These are phyloP conservation scores for Apogon talboti DNA, from an alignment of 2,797 vertebrate genomes.

Conservation along the genomic window DNA sequence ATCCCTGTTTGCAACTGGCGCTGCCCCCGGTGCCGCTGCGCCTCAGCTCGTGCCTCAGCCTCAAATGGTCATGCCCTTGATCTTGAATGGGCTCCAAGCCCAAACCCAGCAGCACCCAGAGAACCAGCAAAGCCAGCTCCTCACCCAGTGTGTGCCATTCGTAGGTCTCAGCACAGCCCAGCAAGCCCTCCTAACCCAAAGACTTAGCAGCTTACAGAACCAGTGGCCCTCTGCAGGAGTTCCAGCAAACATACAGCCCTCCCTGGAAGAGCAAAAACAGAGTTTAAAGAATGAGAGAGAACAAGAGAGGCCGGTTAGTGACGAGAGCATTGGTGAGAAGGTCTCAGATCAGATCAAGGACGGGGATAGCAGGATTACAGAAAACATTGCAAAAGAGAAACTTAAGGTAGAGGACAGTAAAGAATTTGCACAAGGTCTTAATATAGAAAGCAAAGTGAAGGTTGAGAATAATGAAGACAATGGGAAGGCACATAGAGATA, in stretches of 20 bases:
- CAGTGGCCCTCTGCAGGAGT: slow-evolving; percentile 81
- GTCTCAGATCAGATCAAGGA: slow-evolving; percentile 50
- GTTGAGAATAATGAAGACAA: slow-evolving; percentile 57
- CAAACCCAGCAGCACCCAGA: slow-evolving; percentile 82
- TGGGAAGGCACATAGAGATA: slow-evolving; percentile 60
- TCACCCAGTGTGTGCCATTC: slow-evolving; percentile 85
- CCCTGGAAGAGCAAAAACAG: slow-evolving; percentile 69
- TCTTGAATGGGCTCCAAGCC: slow-evolving; percentile 83
- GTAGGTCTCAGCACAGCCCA: slow-evolving; percentile 84
- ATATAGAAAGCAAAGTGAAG: slow-evolving; percentile 62
- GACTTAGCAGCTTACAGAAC: slow-evolving; percentile 83
- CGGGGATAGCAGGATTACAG: slow-evolving; percentile 21
- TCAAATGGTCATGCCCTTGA: slow-evolving; percentile 87
- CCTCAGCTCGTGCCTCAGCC: slow-evolving; percentile 84
- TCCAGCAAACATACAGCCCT: slow-evolving; percentile 57
- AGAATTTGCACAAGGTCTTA: slow-evolving; percentile 49
- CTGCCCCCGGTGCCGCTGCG: slow-evolving; percentile 69
- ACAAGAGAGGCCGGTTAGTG: slow-evolving; percentile 47
- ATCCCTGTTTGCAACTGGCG: slow-evolving; percentile 78
- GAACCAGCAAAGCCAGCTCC: slow-evolving; percentile 80
- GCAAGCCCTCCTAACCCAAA: slow-evolving; percentile 87
- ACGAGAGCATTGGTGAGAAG: slow-evolving; percentile 38
- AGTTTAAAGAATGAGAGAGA: slow-evolving; percentile 50
- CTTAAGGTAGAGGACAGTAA: slow-evolving; percentile 46
- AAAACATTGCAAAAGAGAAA: slow-evolving; percentile 47